Evolutionary conservation across 2,888 invertebrate genomes (phyloP), one percentile per base, ranked within the genome.

Genomic region (Micoletzkya japonica): DNA sequence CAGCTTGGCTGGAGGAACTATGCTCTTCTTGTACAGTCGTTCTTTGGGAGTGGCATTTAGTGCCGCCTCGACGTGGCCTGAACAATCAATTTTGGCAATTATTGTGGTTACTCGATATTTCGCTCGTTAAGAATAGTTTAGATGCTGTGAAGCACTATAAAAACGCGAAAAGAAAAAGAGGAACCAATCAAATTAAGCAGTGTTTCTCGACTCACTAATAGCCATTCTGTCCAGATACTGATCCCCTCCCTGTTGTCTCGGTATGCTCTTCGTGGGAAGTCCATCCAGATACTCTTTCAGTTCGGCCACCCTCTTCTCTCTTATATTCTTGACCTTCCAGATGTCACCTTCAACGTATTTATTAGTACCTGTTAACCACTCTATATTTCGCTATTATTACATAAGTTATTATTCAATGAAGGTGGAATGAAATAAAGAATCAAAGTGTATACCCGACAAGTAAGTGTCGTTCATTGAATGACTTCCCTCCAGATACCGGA

Each of bases 161-260:
- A 44, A 44, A 14, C 52, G 6, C 52, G 26, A 6, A 39, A 7
- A 39, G 10, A 7, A 39, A 7, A 39, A 39, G 39, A 17, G 39
- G 7, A 39, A 39, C 7, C 17, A 39, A 39, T 39, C 7, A 39
- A 39, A 39, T 39, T 10, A 39, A n/a, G n/a, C n/a, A n/a, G n/a
- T n/a, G n/a, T n/a, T 39, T 17, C 7, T 39, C 39, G 4, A 67
- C 70, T 17, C 17, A 54, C 72, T 49, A 34, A 91, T 87, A 36
- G 90, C 89, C 59, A 90, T 91, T 0, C 90, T 89, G 78, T 93
- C 92, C 0, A 93, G 86, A 0, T 90, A 89, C 30, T 90, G 89
- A 0, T 91, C 90, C 54, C 92, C 92, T 81, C 91, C 91, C 6
- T 90, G 87, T 30, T 91, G 89, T 0, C 90, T 89, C 60, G 72